A percentile compares a stretch with the other conserved stretches of the same genome.
These are phyloP conservation scores for Epinephelus cyanopodus DNA, from an alignment of 2,113 vertebrate genomes.

Conservation along the genomic window DNA sequence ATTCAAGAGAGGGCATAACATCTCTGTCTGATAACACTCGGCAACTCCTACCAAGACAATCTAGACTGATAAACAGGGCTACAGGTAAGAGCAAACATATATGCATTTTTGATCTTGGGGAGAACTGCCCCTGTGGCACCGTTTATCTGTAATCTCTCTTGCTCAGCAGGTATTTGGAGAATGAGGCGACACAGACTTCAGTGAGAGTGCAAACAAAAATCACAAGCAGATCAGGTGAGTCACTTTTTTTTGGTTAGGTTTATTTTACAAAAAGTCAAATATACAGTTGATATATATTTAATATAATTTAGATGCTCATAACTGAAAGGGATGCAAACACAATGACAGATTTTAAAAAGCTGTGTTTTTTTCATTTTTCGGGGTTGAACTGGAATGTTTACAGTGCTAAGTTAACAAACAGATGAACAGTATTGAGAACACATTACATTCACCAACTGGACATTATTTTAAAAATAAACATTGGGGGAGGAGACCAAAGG, in stretches of 20 bases:
- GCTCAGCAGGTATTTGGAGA: neutral
- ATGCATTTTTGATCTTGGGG: no score
- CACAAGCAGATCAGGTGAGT: neutral
- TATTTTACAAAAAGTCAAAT: constrained; percentile 82
- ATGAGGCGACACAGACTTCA: neutral
- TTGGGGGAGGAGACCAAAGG: neutral
- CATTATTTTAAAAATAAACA: constrained; percentile 46
- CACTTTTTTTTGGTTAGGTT: constrained; percentile 67
- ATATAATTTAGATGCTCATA: constrained; percentile 78
- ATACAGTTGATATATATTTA: constrained; percentile 79
- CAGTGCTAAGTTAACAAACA: constrained; percentile 78
- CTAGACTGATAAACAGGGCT: no score
- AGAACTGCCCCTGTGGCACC: no score
- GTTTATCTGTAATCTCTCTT: neutral
- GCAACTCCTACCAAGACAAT: no score
- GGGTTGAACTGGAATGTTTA: constrained; percentile 75
- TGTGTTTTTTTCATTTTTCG: constrained; percentile 38
- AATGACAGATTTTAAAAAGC: constrained; percentile 53
- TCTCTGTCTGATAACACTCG: no score
- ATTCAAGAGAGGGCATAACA: no score
- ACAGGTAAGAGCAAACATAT: no score
- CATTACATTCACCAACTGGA: constrained; percentile 73
- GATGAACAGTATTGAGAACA: constrained; percentile 82
- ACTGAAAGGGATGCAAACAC: constrained; percentile 67
- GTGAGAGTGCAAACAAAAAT: neutral